Conservation (phyloP, 2,113 vertebrate genomes). For the Scophthalmus maximus region DNA sequence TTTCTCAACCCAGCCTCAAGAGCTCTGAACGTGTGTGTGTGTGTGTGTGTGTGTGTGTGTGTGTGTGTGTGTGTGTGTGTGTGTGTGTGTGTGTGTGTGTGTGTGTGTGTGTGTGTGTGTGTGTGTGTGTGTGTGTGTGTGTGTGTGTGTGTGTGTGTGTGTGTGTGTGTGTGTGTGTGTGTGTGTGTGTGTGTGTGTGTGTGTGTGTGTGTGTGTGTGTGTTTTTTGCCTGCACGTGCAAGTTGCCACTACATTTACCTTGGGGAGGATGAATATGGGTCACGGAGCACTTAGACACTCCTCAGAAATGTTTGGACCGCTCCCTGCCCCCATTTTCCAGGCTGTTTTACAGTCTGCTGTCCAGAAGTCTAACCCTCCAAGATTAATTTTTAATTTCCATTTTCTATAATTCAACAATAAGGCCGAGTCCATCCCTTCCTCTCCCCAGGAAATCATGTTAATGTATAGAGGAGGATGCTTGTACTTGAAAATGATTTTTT, state of each 20-base stretch:
- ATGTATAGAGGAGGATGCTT: constrained; percentile 19
- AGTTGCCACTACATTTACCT: constrained; percentile 60
- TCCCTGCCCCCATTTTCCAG: constrained; percentile 20
- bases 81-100: background rate
- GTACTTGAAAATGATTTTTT: constrained; percentile 7
- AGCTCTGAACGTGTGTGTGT: background rate
- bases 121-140: constrained; percentile 10
- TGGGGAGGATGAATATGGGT: constrained; percentile 69
- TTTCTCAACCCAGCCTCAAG: constrained; percentile 25
- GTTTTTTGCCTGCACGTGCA: background rate
- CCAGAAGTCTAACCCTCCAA: constrained; percentile 37
- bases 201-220: background rate
- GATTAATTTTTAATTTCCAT: constrained; percentile 67
- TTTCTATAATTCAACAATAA: constrained; percentile 73
- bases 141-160: background rate
- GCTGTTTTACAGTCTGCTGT: constrained; percentile 49
- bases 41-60: constrained; percentile 4
- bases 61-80: background rate
- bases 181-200: background rate
- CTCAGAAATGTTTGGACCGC: constrained; percentile 56
- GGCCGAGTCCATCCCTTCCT: constrained; percentile 36
- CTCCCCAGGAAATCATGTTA: constrained; percentile 38
- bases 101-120: constrained; percentile 14
- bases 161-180: constrained; percentile 13
- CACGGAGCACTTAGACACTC: constrained; percentile 70